phyloP scores from a whole-genome alignment of 2,113 vertebrate genomes.

The Parus major region DNA sequence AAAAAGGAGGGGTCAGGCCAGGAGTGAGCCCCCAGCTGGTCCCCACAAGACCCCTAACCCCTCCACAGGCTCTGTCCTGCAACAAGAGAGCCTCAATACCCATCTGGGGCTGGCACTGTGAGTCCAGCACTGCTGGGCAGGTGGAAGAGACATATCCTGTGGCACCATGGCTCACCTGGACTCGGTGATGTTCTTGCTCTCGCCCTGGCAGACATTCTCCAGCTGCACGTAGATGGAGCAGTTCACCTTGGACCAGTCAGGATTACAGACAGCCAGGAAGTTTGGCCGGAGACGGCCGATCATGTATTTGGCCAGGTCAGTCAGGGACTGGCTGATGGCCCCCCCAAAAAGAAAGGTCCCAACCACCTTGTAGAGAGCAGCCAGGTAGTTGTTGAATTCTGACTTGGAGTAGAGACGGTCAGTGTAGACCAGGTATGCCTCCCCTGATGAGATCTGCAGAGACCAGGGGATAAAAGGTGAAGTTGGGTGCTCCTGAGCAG shows the following conservation, averaged over 20 bases:
- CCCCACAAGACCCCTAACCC: not conserved
- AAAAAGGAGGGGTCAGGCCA: not conserved
- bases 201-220: conserved; percentile 84
- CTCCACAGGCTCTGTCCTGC: not conserved
- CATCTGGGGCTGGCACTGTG: not conserved
- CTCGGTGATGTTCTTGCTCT: conserved; percentile 78
- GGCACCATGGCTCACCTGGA: conserved; percentile 78
- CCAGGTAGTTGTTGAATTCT: conserved; percentile 89
- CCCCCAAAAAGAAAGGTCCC: conserved; percentile 83
- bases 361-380: conserved; percentile 87
- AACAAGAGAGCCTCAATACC: accelerated
- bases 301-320: conserved; percentile 93
- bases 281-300: conserved; percentile 90
- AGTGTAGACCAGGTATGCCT: conserved; percentile 89
- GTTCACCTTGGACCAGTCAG: conserved; percentile 78
- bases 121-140: accelerated
- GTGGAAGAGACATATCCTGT: no score
- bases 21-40: accelerated
- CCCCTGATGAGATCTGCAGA: conserved; percentile 83
- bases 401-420: conserved; percentile 89
- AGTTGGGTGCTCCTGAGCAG: not conserved
- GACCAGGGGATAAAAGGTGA: not conserved
- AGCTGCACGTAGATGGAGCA: conserved; percentile 83
- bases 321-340: conserved; percentile 84
- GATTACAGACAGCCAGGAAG: conserved; percentile 89